These are phyloP conservation scores for Pseudomyrmex dendroicus DNA, from an alignment of 1,140 invertebrate genomes.

Conservation along the genomic window DNA sequence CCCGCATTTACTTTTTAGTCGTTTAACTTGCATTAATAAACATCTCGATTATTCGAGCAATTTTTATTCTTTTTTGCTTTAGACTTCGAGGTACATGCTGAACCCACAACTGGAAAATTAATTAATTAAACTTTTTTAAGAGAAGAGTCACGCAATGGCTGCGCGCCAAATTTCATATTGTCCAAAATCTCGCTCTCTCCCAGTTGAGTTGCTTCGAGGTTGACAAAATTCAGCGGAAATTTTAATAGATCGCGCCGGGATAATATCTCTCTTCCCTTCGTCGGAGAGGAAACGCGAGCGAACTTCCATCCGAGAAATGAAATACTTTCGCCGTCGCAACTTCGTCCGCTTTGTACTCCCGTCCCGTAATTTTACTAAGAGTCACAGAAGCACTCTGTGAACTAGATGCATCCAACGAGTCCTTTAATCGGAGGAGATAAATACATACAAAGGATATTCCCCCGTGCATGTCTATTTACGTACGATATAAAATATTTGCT, in stretches of 20 bases:
- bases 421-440: slow-evolving; percentile 37
- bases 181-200: slow-evolving; percentile 2
- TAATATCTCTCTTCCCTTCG: slow-evolving; percentile 16
- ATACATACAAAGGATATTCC: slow-evolving; percentile 29
- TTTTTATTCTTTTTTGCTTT: not conserved
- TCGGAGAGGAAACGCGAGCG: not conserved
- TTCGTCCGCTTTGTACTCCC: slow-evolving; percentile 37
- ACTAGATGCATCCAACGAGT: slow-evolving; percentile 24
- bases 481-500: not conserved
- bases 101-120: slow-evolving; percentile 63
- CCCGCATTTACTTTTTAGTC: not conserved
- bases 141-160: slow-evolving; percentile 14
- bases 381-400: slow-evolving; percentile 41
- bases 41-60: not conserved
- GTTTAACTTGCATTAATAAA: no score
- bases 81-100: slow-evolving; percentile 13
- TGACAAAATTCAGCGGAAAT: slow-evolving; percentile 64
- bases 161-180: slow-evolving; percentile 57
- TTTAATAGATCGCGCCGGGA: slow-evolving; percentile 59
- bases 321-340: slow-evolving; percentile 52
- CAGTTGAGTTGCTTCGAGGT: not conserved
- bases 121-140: slow-evolving; percentile 55
- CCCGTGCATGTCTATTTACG: slow-evolving; percentile 12
- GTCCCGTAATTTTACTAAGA: slow-evolving; percentile 45
- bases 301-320: slow-evolving; percentile 53